phyloP scores from a whole-genome alignment of 1,140 invertebrate genomes.

The Macrobrachium nipponense region DNA sequence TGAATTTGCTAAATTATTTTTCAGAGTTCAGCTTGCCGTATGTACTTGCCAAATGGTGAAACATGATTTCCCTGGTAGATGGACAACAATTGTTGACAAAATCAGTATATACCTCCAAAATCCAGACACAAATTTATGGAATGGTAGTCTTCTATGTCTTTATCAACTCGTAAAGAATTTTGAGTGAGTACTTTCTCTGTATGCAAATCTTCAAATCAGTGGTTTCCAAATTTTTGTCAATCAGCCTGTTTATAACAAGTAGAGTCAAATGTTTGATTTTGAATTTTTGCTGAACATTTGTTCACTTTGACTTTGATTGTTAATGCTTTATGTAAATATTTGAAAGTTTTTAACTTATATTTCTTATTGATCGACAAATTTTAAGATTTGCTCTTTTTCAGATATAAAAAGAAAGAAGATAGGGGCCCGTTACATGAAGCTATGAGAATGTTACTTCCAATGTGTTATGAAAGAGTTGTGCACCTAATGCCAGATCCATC shows the following conservation, averaged over 20 bases:
- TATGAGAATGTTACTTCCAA: conserved; percentile 92
- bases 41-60: conserved; percentile 91
- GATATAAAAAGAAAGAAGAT: conserved; percentile 91
- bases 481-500: conserved; percentile 86
- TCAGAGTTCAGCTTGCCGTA: conserved; percentile 88
- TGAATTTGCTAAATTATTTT: conserved; percentile 59
- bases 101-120: conserved; percentile 85
- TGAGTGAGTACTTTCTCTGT: conserved; percentile 76
- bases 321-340: not conserved
- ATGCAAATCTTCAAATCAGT: not conserved
- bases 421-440: conserved; percentile 90
- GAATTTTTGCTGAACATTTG: not conserved
- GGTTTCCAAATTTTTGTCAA: no score
- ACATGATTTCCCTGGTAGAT: conserved; percentile 94
- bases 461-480: conserved; percentile 88
- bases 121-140: conserved; percentile 85
- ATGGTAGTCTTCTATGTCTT: conserved; percentile 90
- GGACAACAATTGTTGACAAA: conserved; percentile 97
- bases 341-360: not conserved
- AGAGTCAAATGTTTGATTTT: not conserved
- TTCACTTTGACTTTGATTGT: no score
- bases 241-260: not conserved
- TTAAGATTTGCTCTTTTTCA: conserved; percentile 64
- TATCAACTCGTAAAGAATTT: conserved; percentile 97
- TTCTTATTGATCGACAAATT: not conserved